These are phyloP conservation scores for Danio kyathit DNA, from an alignment of 2,797 vertebrate species.

Conservation along the genomic window DNA sequence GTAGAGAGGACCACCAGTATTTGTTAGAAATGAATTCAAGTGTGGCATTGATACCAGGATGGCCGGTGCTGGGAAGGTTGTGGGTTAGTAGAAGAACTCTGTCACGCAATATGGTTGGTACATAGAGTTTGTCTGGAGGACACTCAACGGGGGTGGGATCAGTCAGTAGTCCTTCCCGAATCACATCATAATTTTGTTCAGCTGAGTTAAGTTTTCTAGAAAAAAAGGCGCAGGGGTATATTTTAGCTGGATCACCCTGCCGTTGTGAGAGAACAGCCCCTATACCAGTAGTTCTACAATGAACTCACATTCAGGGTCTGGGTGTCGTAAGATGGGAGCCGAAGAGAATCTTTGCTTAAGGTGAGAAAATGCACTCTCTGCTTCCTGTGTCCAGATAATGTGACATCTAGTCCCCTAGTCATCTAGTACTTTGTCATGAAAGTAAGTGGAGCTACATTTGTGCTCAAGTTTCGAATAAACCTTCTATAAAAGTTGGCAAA, in stretches of 20 bases:
- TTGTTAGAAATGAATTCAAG: neutral
- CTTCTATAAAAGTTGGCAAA: neutral
- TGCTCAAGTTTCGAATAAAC: neutral
- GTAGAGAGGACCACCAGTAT: neutral
- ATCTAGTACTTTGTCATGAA: neutral
- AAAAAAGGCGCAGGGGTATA: neutral
- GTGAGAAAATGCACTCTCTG: neutral
- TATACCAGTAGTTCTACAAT: neutral
- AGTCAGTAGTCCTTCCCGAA: neutral
- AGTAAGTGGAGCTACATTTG: neutral
- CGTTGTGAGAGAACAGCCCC: neutral
- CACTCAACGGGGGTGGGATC: neutral
- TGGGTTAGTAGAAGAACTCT: neutral
- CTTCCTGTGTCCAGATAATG: neutral
- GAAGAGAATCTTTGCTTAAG: neutral
- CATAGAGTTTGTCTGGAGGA: neutral
- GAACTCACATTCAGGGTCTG: neutral
- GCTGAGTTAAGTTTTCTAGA: neutral
- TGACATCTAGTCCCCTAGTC: neutral
- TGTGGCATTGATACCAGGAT: neutral
- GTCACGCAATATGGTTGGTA: neutral
- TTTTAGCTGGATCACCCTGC: neutral
- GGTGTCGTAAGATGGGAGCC: neutral
- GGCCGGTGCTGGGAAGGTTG: too few species aligned
- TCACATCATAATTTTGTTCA: slow-evolving; percentile 6